Conservation (phyloP, 1,140 invertebrate species). For the Zaprionus ornatus region DNA sequence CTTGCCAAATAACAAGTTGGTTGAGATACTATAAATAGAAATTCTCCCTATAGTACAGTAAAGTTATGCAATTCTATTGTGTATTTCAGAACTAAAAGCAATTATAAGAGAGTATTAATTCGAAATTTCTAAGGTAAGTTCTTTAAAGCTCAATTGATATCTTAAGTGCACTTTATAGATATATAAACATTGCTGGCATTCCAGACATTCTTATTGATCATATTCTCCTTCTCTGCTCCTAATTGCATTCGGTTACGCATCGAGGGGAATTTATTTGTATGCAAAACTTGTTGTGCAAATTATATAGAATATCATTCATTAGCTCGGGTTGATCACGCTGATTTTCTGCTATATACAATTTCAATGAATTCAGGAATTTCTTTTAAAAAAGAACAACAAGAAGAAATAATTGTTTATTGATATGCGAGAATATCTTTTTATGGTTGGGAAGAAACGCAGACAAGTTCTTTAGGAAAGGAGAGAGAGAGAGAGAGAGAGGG, state of each 20-base stretch:
- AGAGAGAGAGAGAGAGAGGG: too few species aligned
- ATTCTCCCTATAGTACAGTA: too few species aligned
- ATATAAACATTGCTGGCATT: background rate
- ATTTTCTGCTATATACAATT: slow-evolving; percentile 1
- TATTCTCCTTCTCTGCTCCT: background rate
- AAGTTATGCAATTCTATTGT: too few species aligned
- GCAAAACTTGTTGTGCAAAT: background rate
- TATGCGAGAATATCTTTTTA: background rate
- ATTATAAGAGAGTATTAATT: too few species aligned
- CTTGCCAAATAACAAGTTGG: too few species aligned
- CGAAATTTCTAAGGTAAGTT: too few species aligned
- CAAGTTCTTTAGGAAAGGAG: background rate
- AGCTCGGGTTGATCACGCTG: background rate
- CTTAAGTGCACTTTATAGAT: background rate
- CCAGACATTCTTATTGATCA: background rate
- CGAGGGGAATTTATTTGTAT: background rate
- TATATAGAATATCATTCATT: background rate
- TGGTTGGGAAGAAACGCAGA: background rate
- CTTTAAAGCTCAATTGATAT: too few species aligned
- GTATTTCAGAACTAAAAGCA: too few species aligned
- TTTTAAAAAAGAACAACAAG: background rate
- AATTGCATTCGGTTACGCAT: background rate
- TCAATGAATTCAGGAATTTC: background rate
- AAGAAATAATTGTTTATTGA: background rate
- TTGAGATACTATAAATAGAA: too few species aligned